Base-by-base conservation (phyloP, 2,797 vertebrate genomes). In the Percopsis omiscomaycus region DNA sequence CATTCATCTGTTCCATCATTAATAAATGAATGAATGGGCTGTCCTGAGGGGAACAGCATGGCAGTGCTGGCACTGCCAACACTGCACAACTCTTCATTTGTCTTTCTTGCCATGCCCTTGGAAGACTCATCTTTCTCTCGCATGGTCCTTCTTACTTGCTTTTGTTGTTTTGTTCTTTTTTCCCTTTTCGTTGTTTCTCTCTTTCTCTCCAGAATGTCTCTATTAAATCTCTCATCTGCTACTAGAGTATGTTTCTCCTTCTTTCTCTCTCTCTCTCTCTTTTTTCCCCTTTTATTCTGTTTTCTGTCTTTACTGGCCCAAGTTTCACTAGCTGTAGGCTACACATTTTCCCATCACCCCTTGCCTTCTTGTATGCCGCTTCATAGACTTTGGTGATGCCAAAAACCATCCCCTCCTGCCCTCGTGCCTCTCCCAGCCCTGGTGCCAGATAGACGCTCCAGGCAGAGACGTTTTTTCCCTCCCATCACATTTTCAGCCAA, bases 1-100 rank as follows among this genome's bases (percentile, higher is more conserved):
- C 73, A 83, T 68, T 68, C 75, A 85, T 79, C 70, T 22, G 58
- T 64, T 54, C 44, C 56, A 82, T 82, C 74, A 81, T 78, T 77
- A 83, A 75, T 77, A 74, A 81, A 70, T 50, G 55, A 78, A 44
- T 78, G 66, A 81, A 79, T 68, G 64, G 72, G 71, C 62, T 61
- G 69, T 81, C 80, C 78, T 75, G 71, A 64, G 69, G 73, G 74
- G 56, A 75, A 68, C 75, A 77, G 73, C 71, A 50, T 28, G 54
- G 61, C 59, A 76, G 66, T 64, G 9, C 29, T 0, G 29, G 61
- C 56, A 60, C 65, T 52, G n/a, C 45, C 51, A 62, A 44, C 48
- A 28, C 15, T 28, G 10, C n/a, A 60, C 13, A 60, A 14, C 45
- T 55, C 63, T 78, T 71, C 70, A 80, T 82, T 65, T 59, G 53